Evolutionary conservation across 2,888 invertebrate genomes (phyloP).

Genomic region (Thelaira solivaga): DNA sequence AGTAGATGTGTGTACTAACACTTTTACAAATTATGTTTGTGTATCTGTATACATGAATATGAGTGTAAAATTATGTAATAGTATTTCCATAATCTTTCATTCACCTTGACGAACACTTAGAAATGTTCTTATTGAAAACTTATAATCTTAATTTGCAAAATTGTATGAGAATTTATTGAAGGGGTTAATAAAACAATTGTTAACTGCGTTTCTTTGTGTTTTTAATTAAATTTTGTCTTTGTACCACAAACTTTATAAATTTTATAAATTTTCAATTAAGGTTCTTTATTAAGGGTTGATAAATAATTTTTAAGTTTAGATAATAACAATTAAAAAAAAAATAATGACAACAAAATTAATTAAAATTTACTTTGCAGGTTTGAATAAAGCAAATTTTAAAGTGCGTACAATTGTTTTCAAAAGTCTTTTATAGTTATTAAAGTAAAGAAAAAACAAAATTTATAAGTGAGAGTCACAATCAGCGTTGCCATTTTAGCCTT

Average conservation of each 20-base stretch:
- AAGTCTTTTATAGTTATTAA: no score
- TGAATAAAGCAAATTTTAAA: no score
- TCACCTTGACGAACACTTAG: not conserved
- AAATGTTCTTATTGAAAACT: not conserved
- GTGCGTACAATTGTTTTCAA: no score
- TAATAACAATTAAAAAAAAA: not conserved
- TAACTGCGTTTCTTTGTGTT: not conserved
- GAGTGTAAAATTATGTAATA: not conserved
- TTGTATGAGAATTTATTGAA: not conserved
- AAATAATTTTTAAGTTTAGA: not conserved
- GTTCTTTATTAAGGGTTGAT: slow-evolving; percentile 31
- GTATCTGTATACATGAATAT: not conserved
- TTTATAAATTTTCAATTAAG: slow-evolving; percentile 37
- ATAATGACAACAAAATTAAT: no score
- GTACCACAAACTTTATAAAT: no score
- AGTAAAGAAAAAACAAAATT: no score
- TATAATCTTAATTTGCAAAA: not conserved
- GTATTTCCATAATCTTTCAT: not conserved
- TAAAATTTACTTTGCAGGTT: slow-evolving; percentile 33
- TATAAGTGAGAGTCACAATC: no score
- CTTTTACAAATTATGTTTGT: not conserved
- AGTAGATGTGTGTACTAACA: not conserved
- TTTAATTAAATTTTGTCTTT: not conserved
- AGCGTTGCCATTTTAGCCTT: no score
- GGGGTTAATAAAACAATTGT: not conserved